Base-by-base conservation (phyloP, 1,140 invertebrate genomes). In the Heliconius melpomene region DNA sequence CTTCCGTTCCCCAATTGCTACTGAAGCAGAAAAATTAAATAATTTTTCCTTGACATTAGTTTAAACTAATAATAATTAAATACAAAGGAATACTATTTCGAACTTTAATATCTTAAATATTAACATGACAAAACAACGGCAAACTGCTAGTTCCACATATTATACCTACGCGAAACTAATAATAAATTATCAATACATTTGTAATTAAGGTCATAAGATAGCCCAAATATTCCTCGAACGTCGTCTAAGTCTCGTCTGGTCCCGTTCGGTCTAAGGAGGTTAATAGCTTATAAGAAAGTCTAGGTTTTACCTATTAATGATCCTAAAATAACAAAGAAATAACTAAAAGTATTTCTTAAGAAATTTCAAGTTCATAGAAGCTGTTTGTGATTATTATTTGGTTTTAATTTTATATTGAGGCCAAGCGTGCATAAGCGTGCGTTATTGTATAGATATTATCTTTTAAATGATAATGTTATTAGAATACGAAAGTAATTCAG, bases 151-250 rank as follows among this genome's bases (percentile, higher is more conserved):
- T 66, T 66, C 9, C 23, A 66, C n/a, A 66, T 13, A 66, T 57
- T 29, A 13, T 6, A 46, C 40, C 40, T 6, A 46, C 40, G 23
- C 26, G 3, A 66, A 66, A 66, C 5, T 66, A 66, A 26, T 16
- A 66, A 29, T 26, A 66, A 66, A 66, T 29, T 66, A 66, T 66
- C 60, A 66, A 18, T 66, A 66, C 13, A 66, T 29, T 66, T 29
- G 60, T 29, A 29, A 66, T 66, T 66, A 66, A 66, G 60, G 60
- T 66, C 60, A 66, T 29, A 13, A 26, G 60, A 66, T 66, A 66
- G 60, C 60, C 60, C 60, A 26, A 66, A 23, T 26, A 29, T 66
- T 66, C 9, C 26, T 16, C 9, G 60, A 13, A 26, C 8, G 9
- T 66, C 60, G 60, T 66, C 26, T 66, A 16, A 23, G 11, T 29